Conservation (phyloP, 2,113 vertebrate genomes). For the Miniopterus natalensis region DNA sequence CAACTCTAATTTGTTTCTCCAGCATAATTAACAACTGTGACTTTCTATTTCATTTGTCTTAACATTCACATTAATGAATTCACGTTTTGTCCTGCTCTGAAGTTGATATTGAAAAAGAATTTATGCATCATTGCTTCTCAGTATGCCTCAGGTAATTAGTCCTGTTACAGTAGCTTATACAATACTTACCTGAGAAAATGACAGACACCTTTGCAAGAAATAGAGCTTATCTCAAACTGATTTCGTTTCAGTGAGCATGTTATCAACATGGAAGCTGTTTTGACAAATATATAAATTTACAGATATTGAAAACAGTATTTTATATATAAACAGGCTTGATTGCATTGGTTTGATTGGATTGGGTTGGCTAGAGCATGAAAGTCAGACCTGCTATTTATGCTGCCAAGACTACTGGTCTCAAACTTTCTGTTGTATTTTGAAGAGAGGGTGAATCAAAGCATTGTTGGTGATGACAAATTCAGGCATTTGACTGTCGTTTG, state of each 20-base stretch:
- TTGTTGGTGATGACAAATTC: background rate
- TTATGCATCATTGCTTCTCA: constrained; percentile 70
- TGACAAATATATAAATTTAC: background rate
- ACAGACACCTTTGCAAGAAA: constrained; percentile 39
- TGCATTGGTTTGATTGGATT: background rate
- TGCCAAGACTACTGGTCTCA: background rate
- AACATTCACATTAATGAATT: constrained; percentile 53
- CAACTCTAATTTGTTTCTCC: constrained; percentile 65
- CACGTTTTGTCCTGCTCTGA: constrained; percentile 65
- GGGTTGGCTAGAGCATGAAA: background rate
- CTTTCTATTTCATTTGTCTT: constrained; percentile 67
- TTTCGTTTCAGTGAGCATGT: constrained; percentile 20
- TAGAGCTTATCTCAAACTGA: background rate
- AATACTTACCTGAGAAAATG: background rate
- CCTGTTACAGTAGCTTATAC: constrained; percentile 9
- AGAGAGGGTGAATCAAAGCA: background rate
- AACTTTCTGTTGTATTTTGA: constrained; percentile 9
- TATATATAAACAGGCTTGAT: background rate
- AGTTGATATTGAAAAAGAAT: constrained; percentile 61
- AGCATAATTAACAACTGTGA: constrained; percentile 61
- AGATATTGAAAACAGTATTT: background rate
- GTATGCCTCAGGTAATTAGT: constrained; percentile 49
- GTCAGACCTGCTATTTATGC: background rate
- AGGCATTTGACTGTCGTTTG: background rate
- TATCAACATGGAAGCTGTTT: constrained; percentile 2